A percentile compares a stretch with the other conserved stretches of the same genome.
Evolutionary conservation across 1,140 invertebrate species (phyloP).

Genomic region (Charaxes varanes): DNA sequence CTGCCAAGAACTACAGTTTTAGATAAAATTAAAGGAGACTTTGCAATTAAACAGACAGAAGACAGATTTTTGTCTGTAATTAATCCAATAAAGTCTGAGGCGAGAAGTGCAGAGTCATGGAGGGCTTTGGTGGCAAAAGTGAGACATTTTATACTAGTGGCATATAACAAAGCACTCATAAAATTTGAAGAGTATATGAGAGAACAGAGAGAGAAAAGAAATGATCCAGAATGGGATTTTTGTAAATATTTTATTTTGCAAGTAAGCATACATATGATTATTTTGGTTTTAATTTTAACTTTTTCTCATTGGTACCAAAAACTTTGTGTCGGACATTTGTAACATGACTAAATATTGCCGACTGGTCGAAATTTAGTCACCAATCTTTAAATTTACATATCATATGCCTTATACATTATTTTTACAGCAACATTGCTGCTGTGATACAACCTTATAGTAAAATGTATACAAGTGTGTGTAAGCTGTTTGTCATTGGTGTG

Average conservation of each 20-base stretch:
- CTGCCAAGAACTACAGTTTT: constrained; percentile 93
- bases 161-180: constrained; percentile 89
- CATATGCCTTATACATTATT: too few species aligned
- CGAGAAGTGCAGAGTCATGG: constrained; percentile 92
- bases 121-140: constrained; percentile 87
- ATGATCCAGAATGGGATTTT: constrained; percentile 94
- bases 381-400: too few species aligned
- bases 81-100: constrained; percentile 92
- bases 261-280: constrained; percentile 76
- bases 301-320: too few species aligned
- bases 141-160: constrained; percentile 87
- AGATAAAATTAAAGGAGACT: constrained; percentile 95
- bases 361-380: too few species aligned
- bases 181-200: constrained; percentile 95
- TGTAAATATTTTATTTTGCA: constrained; percentile 95
- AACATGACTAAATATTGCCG: too few species aligned
- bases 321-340: too few species aligned
- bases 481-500: too few species aligned
- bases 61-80: constrained; percentile 91
- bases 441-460: too few species aligned
- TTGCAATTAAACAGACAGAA: constrained; percentile 90
- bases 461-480: too few species aligned
- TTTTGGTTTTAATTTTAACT: too few species aligned
- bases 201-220: constrained; percentile 90
- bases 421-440: too few species aligned